Evolutionary conservation across 2,888 invertebrate species (phyloP), one percentile per base, ranked within the genome.

Genomic region (Trichopoda pennipes): DNA sequence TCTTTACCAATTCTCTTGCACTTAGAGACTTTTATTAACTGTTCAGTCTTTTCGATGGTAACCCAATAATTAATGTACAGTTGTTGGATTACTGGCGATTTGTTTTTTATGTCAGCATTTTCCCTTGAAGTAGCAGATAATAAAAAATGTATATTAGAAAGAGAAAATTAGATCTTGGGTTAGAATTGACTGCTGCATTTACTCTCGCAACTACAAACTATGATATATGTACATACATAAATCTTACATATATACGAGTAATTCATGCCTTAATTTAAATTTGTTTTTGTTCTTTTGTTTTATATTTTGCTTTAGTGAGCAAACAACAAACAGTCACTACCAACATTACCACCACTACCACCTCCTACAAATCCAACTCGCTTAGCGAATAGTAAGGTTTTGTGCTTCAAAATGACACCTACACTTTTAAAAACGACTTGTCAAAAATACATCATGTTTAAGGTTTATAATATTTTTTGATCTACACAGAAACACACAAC

Each of bases 341-440:
- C 51, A 16, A 6, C 58, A 38, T 53, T 28, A 35, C 35, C 47
- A 12, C n/a, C n/a, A 53, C 51, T 38, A 19, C 9, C 49, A 8
- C 17, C 19, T 55, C 16, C 58, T 21, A 1, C 19, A 51, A 1
- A 1, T 49, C 16, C 8, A 58, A 38, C 38, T 61, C 19, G 23
- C 9, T 53, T 16, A 58, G n/a, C 14, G 3, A 61, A 28, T 44
- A 47, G 14, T 32, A 10, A 35, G 53, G 60, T 51, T 16, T 8
- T 78, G 23, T 79, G 82, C 79, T 82, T 79, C 79, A 82, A 79
- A 82, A 82, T 76, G 72, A 82, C 82, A 82, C 82, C 82, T 79
- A 82, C 82, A 79, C 79, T 79, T 66, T 75, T 58, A 58, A 53
- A 69, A 79, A 78, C 82, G 60, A 79, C 82, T 82, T 82, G 82